Evolutionary conservation across 1,140 invertebrate genomes (phyloP), one percentile per base, ranked within the genome.

Genomic region (Apis florea): DNA sequence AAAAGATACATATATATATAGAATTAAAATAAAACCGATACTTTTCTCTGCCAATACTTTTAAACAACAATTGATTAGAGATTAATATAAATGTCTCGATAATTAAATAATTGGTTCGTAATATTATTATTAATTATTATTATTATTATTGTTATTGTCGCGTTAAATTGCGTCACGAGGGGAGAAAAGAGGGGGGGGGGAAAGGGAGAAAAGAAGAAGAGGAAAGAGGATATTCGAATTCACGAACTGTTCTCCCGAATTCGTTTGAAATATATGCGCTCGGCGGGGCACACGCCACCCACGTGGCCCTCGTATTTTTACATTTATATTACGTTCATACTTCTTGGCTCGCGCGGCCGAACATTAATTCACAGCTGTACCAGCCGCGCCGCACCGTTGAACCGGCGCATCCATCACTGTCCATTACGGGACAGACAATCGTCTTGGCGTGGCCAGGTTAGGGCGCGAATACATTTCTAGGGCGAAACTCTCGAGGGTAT

Each of bases 321-420:
- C 58, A 74, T 63, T 63, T 74, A 63, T 74, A 74, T 74, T 74
- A 74, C 72, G 59, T 63, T 63, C 58, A 51, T 63, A 74, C 72
- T 74, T 73, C 71, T 59, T 63, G 59, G 40, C 72, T 63, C 58
- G 47, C 58, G 5, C 47, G 9, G 24, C 47, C 31, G 15, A 15
- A 49, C 71, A 73, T 73, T 73, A 73, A 73, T 73, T 73, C 56
- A 49, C 56, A 26, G n/a, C 19, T 40, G 61, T 79, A 84, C 47
- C 31, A 6, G 26, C 58, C 24, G 31, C 21, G 56, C 69, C 70
- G 59, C 78, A 47, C 61, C 75, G 63, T 54, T 51, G 64, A 77
- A 84, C 31, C 47, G n/a, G 19, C 58, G 64, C 82, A 78, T 83
- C 26, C 51, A 51, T 84, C 82, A 61, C 58, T 79, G 70, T 74